Evolutionary conservation across 2,797 vertebrate species (phyloP).

Genomic region (Champsocephalus esox): DNA sequence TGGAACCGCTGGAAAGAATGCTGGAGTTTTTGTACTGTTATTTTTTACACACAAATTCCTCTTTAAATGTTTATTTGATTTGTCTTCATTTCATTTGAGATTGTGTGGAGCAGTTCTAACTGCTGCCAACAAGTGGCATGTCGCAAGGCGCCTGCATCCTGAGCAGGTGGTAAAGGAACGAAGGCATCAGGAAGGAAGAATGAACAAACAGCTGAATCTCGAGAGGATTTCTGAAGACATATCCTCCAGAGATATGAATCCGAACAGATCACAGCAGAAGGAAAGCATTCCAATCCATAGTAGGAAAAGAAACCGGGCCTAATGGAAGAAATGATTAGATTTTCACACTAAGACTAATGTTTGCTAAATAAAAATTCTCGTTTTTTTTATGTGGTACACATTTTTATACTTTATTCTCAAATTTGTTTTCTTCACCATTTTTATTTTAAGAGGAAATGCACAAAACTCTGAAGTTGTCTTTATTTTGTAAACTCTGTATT

Average conservation of each 20-base stretch:
- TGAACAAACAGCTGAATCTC: background rate
- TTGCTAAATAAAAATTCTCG: background rate
- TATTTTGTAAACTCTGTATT: too few relatives aligned
- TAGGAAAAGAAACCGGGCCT: too few relatives aligned
- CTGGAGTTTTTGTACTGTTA: conserved; percentile 63
- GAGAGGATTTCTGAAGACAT: background rate
- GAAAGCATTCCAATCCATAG: background rate
- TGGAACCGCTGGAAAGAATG: conserved; percentile 25
- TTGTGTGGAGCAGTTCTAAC: background rate
- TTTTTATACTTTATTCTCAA: background rate
- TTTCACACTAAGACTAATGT: too few relatives aligned
- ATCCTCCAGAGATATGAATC: background rate
- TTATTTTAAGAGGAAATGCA: background rate
- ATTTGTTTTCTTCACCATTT: background rate
- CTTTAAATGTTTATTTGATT: conserved; percentile 25
- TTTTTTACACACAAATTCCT: conserved; percentile 64
- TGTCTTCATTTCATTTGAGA: conserved; percentile 1
- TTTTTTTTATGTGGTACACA: too few relatives aligned
- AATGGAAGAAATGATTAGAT: too few relatives aligned
- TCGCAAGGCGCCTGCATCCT: background rate
- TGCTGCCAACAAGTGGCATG: too few relatives aligned
- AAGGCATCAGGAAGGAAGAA: background rate
- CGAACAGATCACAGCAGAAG: background rate
- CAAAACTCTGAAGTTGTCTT: too few relatives aligned
- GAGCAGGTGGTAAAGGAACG: background rate